phyloP scores from a whole-genome alignment of 2,797 vertebrate genomes.

The Sternarchorhynchus goeldii region DNA sequence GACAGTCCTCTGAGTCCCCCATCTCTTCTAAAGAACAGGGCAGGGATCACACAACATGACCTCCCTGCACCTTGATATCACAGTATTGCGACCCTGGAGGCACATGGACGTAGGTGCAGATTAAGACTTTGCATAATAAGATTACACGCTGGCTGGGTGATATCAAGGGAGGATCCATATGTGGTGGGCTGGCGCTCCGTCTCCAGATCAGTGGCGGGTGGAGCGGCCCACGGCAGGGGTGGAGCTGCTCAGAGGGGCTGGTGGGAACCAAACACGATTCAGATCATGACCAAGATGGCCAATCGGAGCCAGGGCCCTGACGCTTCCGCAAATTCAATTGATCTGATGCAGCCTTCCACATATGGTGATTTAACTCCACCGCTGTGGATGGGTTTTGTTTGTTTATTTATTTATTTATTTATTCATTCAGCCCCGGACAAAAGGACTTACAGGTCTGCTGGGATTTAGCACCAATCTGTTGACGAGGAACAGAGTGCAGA shows the following conservation, averaged over 20 bases:
- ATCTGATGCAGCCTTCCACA: constrained; percentile 10
- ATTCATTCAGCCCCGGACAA: background rate
- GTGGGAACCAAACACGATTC: constrained; percentile 85
- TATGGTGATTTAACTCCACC: constrained; percentile 38
- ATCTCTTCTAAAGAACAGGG: constrained; percentile 89
- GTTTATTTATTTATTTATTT: constrained; percentile 17
- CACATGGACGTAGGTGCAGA: constrained; percentile 89
- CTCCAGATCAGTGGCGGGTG: constrained; percentile 49
- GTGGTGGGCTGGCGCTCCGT: constrained; percentile 78
- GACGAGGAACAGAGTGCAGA: constrained; percentile 4
- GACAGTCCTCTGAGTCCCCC: constrained; percentile 88
- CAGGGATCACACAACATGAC: constrained; percentile 92
- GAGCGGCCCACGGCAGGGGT: constrained; percentile 70
- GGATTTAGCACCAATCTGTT: background rate
- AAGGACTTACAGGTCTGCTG: constrained; percentile 17
- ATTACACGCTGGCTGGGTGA: constrained; percentile 94
- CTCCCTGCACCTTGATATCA: constrained; percentile 91
- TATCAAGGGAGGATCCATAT: constrained; percentile 93
- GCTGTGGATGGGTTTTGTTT: background rate
- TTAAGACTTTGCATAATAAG: constrained; percentile 97
- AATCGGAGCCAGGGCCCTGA: constrained; percentile 76
- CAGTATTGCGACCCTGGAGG: constrained; percentile 85
- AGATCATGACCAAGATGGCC: constrained; percentile 84
- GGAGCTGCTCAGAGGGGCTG: constrained; percentile 66
- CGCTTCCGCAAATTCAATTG: constrained; percentile 71